Percentiles rank a stretch among this genome's conserved stretches.
These are phyloP conservation scores for Melanaphis sacchari DNA, from an alignment of 1,140 invertebrate genomes.

Conservation along the genomic window DNA sequence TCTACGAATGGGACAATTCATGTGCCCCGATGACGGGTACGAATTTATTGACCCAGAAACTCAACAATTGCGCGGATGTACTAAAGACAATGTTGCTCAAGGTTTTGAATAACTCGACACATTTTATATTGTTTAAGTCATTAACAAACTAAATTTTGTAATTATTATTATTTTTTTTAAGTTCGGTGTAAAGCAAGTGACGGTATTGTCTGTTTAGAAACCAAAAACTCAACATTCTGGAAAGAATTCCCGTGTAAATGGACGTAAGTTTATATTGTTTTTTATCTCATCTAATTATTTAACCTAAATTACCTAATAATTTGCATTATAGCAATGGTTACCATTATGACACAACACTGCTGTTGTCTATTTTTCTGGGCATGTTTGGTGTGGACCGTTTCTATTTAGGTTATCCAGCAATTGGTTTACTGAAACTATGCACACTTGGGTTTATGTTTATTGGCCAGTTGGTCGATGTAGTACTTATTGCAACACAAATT, in stretches of 20 bases:
- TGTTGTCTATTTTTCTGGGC: slow-evolving; percentile 93
- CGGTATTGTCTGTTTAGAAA: slow-evolving; percentile 82
- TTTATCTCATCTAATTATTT: neutral
- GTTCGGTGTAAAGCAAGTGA: slow-evolving; percentile 84
- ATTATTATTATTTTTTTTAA: slow-evolving; percentile 64
- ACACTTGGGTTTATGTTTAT: slow-evolving; percentile 96
- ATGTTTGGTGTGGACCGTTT: slow-evolving; percentile 98
- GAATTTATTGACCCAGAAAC: slow-evolving; percentile 85
- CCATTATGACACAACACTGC: slow-evolving; percentile 87
- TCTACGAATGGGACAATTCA: slow-evolving; percentile 81
- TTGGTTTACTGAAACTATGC: slow-evolving; percentile 92
- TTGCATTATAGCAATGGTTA: slow-evolving; percentile 83
- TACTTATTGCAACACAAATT: slow-evolving; percentile 92
- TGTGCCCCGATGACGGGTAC: slow-evolving; percentile 81
- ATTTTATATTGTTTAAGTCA: neutral
- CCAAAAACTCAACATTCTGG: slow-evolving; percentile 80
- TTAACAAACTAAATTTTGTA: neutral
- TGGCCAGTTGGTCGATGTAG: slow-evolving; percentile 93
- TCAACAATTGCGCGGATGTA: slow-evolving; percentile 86
- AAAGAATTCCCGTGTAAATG: slow-evolving; percentile 88
- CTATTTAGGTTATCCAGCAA: slow-evolving; percentile 94
- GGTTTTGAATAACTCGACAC: slow-evolving; percentile 66
- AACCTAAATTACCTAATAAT: neutral
- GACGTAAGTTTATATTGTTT: slow-evolving; percentile 77
- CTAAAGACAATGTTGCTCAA: slow-evolving; percentile 78